Evolutionary conservation across 2,113 vertebrate genomes (phyloP).

Genomic region (Macrotis lagotis): DNA sequence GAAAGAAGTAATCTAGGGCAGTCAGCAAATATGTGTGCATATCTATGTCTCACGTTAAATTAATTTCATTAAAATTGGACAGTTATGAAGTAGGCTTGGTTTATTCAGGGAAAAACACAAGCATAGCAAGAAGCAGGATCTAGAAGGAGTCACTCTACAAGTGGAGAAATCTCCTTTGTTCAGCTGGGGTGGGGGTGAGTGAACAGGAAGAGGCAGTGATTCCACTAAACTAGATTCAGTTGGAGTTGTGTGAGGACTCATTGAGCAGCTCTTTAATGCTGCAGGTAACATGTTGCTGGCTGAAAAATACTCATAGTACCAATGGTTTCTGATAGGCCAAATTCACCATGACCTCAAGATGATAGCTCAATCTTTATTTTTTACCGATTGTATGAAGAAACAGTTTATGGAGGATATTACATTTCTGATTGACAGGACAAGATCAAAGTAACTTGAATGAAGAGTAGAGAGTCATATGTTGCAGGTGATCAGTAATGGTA

Average conservation of each 20-base stretch:
- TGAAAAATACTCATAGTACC: slow-evolving; percentile 77
- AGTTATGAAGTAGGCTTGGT: slow-evolving; percentile 47
- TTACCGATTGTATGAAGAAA: slow-evolving; percentile 37
- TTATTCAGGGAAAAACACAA: slow-evolving; percentile 41
- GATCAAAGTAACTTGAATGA: neutral
- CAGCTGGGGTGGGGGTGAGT: slow-evolving; percentile 35
- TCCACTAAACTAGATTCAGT: slow-evolving; percentile 77
- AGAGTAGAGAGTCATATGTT: slow-evolving; percentile 4
- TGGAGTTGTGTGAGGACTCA: slow-evolving; percentile 37
- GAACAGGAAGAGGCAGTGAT: slow-evolving; percentile 42
- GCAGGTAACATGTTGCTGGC: slow-evolving; percentile 77
- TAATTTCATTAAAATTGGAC: slow-evolving; percentile 48
- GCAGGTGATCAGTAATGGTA: neutral
- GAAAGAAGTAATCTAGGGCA: neutral
- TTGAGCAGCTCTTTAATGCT: slow-evolving; percentile 73
- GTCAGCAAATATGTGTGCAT: slow-evolving; percentile 31
- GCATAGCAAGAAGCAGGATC: slow-evolving; percentile 68
- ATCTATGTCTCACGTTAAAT: neutral
- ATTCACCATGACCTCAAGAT: slow-evolving; percentile 63
- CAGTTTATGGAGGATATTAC: neutral
- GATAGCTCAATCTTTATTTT: slow-evolving; percentile 64
- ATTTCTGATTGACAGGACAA: slow-evolving; percentile 32
- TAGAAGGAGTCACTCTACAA: slow-evolving; percentile 67
- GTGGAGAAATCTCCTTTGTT: slow-evolving; percentile 77
- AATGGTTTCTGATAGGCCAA: slow-evolving; percentile 76